phyloP scores from a whole-genome alignment of 2,888 invertebrate genomes.

The Anodontia alba region DNA sequence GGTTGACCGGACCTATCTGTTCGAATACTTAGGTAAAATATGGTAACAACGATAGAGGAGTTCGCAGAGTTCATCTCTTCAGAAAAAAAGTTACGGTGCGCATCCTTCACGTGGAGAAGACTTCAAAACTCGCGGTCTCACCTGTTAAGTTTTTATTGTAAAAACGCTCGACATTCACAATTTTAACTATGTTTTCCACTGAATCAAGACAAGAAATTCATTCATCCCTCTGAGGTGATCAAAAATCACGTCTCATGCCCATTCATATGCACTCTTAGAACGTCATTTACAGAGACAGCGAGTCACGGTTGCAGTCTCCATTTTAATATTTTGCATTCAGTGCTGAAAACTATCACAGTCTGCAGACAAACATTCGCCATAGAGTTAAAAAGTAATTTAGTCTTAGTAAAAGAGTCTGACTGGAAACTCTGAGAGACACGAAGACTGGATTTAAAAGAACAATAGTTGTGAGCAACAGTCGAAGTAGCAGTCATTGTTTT shows the following conservation, averaged over 20 bases:
- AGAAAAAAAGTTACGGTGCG: neutral
- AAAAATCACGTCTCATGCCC: neutral
- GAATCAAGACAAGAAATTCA: neutral
- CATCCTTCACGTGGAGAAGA: neutral
- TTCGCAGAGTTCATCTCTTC: too few relatives aligned
- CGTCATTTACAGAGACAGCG: neutral
- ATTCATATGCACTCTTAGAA: neutral
- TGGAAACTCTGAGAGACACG: too few relatives aligned
- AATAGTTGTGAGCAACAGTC: too few relatives aligned
- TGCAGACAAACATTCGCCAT: too few relatives aligned
- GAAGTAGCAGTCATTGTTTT: too few relatives aligned
- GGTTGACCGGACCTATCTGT: too few relatives aligned
- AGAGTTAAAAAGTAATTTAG: too few relatives aligned
- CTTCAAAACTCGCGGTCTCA: neutral
- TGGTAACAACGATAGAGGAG: too few relatives aligned
- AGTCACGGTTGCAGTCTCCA: too few relatives aligned
- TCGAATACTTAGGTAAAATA: too few relatives aligned
- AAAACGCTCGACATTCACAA: neutral
- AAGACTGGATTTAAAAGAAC: too few relatives aligned
- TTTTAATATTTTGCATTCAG: neutral
- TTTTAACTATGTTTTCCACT: neutral
- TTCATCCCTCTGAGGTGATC: neutral
- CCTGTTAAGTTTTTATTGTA: neutral
- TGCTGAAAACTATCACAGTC: neutral
- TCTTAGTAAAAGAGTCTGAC: too few relatives aligned